Evolutionary conservation across 2,888 invertebrate genomes (phyloP).

Genomic region (Parnassius glacialis): DNA sequence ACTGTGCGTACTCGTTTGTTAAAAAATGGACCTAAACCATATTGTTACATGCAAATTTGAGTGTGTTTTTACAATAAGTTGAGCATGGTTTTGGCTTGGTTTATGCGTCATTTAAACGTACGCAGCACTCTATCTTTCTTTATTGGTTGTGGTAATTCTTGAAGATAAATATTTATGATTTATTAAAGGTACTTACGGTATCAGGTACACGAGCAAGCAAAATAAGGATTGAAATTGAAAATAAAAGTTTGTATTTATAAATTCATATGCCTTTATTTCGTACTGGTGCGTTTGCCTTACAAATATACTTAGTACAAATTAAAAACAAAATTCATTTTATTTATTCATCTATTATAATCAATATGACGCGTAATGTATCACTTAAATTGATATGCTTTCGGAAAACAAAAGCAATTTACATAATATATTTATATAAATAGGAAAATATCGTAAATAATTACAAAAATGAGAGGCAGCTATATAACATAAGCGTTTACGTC

Average conservation of each 20-base stretch:
- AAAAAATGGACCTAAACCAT: too few species aligned
- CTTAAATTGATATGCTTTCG: slow-evolving; percentile 70
- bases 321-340: slow-evolving; percentile 55
- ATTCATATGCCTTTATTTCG: slow-evolving; percentile 80
- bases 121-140: too few species aligned
- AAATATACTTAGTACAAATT: slow-evolving; percentile 72
- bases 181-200: too few species aligned
- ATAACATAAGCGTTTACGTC: slow-evolving; percentile 8
- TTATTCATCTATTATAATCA: slow-evolving; percentile 57
- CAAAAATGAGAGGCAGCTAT: slow-evolving; percentile 25
- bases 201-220: too few species aligned
- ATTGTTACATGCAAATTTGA: too few species aligned
- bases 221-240: background rate
- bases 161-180: too few species aligned
- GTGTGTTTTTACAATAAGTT: too few species aligned
- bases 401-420: slow-evolving; percentile 55
- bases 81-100: too few species aligned
- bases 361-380: slow-evolving; percentile 58
- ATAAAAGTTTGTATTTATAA: slow-evolving; percentile 46
- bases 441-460: slow-evolving; percentile 33
- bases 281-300: slow-evolving; percentile 80
- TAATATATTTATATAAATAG: slow-evolving; percentile 43
- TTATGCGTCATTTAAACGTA: too few species aligned
- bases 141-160: too few species aligned
- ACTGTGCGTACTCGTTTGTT: too few species aligned